Base-by-base conservation (phyloP, 2,888 invertebrate genomes). In the Poecilus cupreus region DNA sequence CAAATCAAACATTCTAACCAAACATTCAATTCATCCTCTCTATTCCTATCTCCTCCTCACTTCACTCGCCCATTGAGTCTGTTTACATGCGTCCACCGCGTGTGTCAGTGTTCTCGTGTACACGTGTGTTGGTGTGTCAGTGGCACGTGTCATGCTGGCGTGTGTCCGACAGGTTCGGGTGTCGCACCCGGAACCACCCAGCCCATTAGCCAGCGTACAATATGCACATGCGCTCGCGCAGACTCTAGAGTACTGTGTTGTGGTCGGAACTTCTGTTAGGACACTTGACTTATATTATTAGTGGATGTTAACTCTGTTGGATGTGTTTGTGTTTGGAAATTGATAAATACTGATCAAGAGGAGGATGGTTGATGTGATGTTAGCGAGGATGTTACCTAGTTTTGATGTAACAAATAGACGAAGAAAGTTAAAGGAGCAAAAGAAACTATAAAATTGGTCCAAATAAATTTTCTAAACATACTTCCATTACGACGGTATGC, bases 81-180 rank as follows among this genome's bases (percentile, higher is more conserved):
- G 64, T 68, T 68, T 68, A 68, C 64, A 68, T 68, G 26, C 60
- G 60, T n/a, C n/a, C n/a, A n/a, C n/a, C n/a, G n/a, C n/a, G n/a
- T n/a, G n/a, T 24, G 60, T 20, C 60, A 13, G 54, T 49, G 51
- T 26, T 75, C 6, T 16, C 24, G 49, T 20, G 74, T 24, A 18
- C 64, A 68, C 64, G 64, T 68, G 46, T 60, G 77, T 39, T 32
- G 32, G 39, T 76, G 76, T 76, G 57, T 54, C 37, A n/a, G 77
- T 77, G 60, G 39, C 77, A 77, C 77, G 77, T 77, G 77, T 54
- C 57, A 60, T 10, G 60, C 20, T 10, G n/a, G 77, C 39, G 54
- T 77, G 77, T 24, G 60, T 60, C 77, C n/a, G 77, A 77, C 77
- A 77, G 77, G 57, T 77, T 43, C 75, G 26, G 75, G 51, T 46